A percentile compares a stretch with the other conserved stretches of the same genome.
These are phyloP conservation scores for Lamproptera curius DNA, from an alignment of 2,888 invertebrate genomes.

Conservation along the genomic window DNA sequence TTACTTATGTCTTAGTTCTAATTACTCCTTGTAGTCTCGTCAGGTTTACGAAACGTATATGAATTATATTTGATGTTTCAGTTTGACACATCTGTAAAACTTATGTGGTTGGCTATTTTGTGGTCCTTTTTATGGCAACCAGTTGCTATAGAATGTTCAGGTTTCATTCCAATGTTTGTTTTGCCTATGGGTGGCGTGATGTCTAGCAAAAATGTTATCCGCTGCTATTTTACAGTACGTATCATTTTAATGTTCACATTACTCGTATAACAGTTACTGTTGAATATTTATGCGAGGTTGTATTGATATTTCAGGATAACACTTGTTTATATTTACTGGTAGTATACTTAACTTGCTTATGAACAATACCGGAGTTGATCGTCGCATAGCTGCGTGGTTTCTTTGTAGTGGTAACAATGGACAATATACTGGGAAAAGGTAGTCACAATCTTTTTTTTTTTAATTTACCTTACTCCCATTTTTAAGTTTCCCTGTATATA, in stretches of 20 bases:
- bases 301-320: slow-evolving; percentile 44
- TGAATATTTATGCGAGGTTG: not conserved
- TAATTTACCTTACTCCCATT: too few relatives aligned
- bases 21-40: not conserved
- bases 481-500: too few relatives aligned
- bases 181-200: slow-evolving; percentile 46
- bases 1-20: slow-evolving; percentile 1
- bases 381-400: slow-evolving; percentile 44
- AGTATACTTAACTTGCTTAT: slow-evolving; percentile 46
- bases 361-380: slow-evolving; percentile 54
- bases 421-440: slow-evolving; percentile 45
- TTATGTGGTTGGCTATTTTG: slow-evolving; percentile 45
- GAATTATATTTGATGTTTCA: slow-evolving; percentile 28
- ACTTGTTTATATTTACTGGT: slow-evolving; percentile 41
- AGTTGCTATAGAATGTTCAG: slow-evolving; percentile 38
- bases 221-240: slow-evolving; percentile 49
- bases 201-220: slow-evolving; percentile 23
- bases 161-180: slow-evolving; percentile 44
- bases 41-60: not conserved
- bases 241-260: not conserved
- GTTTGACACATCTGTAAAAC: slow-evolving; percentile 32
- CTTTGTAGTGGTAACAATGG: slow-evolving; percentile 39
- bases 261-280: not conserved
- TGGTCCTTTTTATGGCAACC: slow-evolving; percentile 48
- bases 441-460: slow-evolving; percentile 2